Conservation (phyloP, 2,797 vertebrate genomes). For the Mus caroli region DNA sequence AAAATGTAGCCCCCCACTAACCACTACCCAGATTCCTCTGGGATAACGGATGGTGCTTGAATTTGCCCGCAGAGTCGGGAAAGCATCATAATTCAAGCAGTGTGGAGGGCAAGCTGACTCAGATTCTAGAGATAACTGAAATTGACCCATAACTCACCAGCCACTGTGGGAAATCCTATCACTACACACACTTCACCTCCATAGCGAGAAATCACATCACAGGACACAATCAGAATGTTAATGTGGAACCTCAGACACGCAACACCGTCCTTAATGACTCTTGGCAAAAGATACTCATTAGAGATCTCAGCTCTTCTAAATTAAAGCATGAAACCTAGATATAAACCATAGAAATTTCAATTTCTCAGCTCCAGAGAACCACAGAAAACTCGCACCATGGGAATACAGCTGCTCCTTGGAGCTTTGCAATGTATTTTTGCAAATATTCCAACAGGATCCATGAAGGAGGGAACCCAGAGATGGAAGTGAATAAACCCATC, state of each 20-base stretch:
- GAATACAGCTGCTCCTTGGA: slow-evolving; percentile 21
- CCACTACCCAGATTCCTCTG: slow-evolving; percentile 26
- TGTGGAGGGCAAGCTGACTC: slow-evolving; percentile 49
- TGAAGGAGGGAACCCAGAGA: background rate
- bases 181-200: slow-evolving; percentile 46
- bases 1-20: slow-evolving; percentile 9
- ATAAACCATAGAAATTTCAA: slow-evolving; percentile 67
- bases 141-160: slow-evolving; percentile 80
- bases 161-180: slow-evolving; percentile 76
- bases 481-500: background rate
- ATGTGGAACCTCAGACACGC: slow-evolving; percentile 13
- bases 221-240: slow-evolving; percentile 75
- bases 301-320: slow-evolving; percentile 59
- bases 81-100: slow-evolving; percentile 77
- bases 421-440: background rate
- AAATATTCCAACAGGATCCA: slow-evolving; percentile 11
- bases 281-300: slow-evolving; percentile 36
- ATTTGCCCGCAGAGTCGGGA: slow-evolving; percentile 70
- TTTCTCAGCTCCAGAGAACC: slow-evolving; percentile 13
- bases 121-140: slow-evolving; percentile 78
- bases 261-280: slow-evolving; percentile 70
- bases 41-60: slow-evolving; percentile 69
- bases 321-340: slow-evolving; percentile 69
- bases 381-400: slow-evolving; percentile 38
- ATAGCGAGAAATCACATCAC: slow-evolving; percentile 75